Evolutionary conservation across 1,140 invertebrate species (phyloP).

Genomic region (Argopecten irradians): DNA sequence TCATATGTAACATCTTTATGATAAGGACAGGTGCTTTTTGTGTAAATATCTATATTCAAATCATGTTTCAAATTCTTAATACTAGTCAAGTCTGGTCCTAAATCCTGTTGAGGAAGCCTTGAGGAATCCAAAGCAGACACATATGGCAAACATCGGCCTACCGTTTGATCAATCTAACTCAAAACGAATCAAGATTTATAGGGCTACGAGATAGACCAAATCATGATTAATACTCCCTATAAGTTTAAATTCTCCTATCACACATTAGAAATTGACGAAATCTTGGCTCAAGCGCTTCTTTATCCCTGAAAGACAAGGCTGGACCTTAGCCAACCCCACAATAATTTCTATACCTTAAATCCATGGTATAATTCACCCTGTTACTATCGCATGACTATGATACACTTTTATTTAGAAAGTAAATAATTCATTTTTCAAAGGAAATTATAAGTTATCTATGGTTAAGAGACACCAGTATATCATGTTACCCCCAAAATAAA

Average conservation of each 20-base stretch:
- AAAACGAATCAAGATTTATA: constrained; percentile 22
- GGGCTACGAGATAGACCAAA: not conserved
- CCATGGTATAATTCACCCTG: not conserved
- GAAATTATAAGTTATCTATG: not conserved
- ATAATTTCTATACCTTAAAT: not conserved
- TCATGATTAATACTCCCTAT: not conserved
- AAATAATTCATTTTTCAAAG: constrained; percentile 10
- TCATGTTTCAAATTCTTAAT: too few species aligned
- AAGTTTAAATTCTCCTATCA: not conserved
- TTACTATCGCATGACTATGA: not conserved
- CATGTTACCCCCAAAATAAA: not conserved
- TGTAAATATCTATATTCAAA: too few species aligned
- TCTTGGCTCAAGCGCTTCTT: not conserved
- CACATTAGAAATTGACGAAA: not conserved
- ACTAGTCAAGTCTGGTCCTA: too few species aligned
- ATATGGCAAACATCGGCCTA: too few species aligned
- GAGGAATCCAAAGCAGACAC: too few species aligned
- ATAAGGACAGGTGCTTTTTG: too few species aligned
- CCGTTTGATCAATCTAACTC: too few species aligned
- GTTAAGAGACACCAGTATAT: not conserved
- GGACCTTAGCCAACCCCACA: not conserved
- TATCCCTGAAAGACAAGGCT: not conserved
- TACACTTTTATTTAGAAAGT: not conserved
- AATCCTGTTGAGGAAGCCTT: too few species aligned
- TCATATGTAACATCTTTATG: too few species aligned